A percentile compares a stretch with the other conserved stretches of the same genome.
These are phyloP conservation scores for Delichon dasypus DNA, from an alignment of 2,797 vertebrate species.

Conservation along the genomic window DNA sequence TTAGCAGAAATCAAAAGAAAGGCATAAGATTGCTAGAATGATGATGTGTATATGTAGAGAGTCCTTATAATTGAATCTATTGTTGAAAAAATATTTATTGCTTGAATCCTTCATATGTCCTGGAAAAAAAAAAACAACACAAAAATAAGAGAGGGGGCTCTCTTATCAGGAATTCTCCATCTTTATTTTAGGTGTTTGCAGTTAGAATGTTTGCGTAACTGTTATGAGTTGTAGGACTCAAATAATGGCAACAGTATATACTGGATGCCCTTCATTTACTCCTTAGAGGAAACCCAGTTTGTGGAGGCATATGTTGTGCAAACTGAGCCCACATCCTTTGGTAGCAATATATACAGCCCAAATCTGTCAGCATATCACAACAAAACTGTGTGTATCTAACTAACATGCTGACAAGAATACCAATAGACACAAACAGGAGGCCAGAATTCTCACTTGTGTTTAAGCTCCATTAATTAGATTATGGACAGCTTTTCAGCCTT, in stretches of 20 bases:
- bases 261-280: conserved; percentile 34
- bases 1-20: not conserved
- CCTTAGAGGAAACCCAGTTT: conserved; percentile 37
- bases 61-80: not conserved
- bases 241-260: not conserved
- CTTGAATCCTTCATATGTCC: not conserved
- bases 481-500: not conserved
- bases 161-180: not conserved
- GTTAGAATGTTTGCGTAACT: not conserved
- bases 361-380: conserved; percentile 53
- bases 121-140: not conserved
- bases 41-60: not conserved
- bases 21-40: not conserved
- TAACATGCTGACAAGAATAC: conserved; percentile 12
- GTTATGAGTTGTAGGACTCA: not conserved
- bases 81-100: not conserved
- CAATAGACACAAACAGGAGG: conserved; percentile 5
- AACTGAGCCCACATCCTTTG: conserved; percentile 47
- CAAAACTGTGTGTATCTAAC: not conserved
- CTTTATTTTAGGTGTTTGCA: not conserved
- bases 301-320: conserved; percentile 51
- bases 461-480: conserved; percentile 10
- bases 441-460: not conserved
- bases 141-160: too few relatives aligned
- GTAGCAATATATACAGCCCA: conserved; percentile 29